A percentile compares a stretch with the other conserved stretches of the same genome.
Evolutionary conservation across 2,797 vertebrate species (phyloP).

Genomic region (Poecilia gillii): DNA sequence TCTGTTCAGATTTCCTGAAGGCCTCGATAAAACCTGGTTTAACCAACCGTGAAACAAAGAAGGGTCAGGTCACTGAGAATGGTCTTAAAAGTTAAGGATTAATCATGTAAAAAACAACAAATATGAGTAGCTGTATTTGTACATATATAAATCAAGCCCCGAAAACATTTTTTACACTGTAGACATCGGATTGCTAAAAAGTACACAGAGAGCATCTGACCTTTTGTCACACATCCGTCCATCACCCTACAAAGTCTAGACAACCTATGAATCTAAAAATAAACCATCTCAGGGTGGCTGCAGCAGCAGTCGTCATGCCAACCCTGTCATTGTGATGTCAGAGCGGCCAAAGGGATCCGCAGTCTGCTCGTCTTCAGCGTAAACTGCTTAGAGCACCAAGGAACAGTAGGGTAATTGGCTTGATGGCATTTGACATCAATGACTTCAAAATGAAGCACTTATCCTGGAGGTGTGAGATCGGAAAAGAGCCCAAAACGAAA

Average conservation of each 20-base stretch:
- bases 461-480: slow-evolving; percentile 6
- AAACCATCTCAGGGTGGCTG: slow-evolving; percentile 13
- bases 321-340: slow-evolving; percentile 45
- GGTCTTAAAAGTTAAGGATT: neutral
- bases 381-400: slow-evolving; percentile 59
- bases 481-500: neutral
- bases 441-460: slow-evolving; percentile 32
- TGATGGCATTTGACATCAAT: slow-evolving; percentile 71
- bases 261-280: slow-evolving; percentile 20
- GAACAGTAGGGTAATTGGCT: slow-evolving; percentile 69
- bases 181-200: neutral
- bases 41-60: neutral
- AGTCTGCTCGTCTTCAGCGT: slow-evolving; percentile 30
- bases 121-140: neutral
- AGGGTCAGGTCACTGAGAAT: neutral
- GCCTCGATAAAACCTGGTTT: neutral
- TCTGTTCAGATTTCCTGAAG: neutral
- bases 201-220: neutral
- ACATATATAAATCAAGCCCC: neutral
- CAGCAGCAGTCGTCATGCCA: slow-evolving; percentile 14
- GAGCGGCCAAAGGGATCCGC: neutral
- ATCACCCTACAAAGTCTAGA: slow-evolving; percentile 24
- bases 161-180: neutral
- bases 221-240: neutral
- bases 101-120: neutral